These are phyloP conservation scores for Lucilia sericata DNA, from an alignment of 1,140 invertebrate genomes.

Conservation along the genomic window DNA sequence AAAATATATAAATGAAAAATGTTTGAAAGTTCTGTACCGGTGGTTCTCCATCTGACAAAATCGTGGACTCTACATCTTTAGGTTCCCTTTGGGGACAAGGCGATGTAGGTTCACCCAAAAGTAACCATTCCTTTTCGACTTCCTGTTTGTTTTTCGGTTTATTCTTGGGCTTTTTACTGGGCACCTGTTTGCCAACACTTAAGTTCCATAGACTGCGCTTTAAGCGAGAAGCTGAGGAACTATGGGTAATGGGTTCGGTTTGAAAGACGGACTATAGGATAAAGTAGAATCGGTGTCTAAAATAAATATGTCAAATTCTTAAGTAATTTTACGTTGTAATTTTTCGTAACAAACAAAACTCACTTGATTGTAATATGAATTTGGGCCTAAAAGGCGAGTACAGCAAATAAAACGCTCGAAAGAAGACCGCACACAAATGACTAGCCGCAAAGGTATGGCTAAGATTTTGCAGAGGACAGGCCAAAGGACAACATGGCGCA, in stretches of 20 bases:
- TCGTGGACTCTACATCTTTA: constrained; percentile 62
- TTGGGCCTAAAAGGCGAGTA: constrained; percentile 64
- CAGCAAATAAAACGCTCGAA: constrained; percentile 61
- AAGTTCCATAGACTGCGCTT: constrained; percentile 65
- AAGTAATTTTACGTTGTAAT: not conserved
- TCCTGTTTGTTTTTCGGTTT: constrained; percentile 61
- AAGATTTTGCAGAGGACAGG: constrained; percentile 71
- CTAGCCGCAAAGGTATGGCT: constrained; percentile 63
- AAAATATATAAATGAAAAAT: not conserved
- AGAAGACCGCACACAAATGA: constrained; percentile 56
- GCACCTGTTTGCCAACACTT: constrained; percentile 55
- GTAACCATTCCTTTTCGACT: constrained; percentile 65
- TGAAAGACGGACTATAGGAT: constrained; percentile 63
- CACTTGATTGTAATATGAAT: constrained; percentile 59
- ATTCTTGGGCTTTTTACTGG: constrained; percentile 57
- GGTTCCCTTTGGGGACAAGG: constrained; percentile 58
- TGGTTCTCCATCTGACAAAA: constrained; percentile 61
- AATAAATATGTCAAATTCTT: constrained; percentile 4
- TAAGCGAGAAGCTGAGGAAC: constrained; percentile 51
- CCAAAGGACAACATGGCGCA: constrained; percentile 76
- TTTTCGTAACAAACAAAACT: constrained; percentile 43
- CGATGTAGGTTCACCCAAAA: constrained; percentile 65
- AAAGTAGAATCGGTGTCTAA: constrained; percentile 55
- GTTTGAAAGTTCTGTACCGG: constrained; percentile 50
- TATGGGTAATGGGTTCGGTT: constrained; percentile 58